A percentile compares a stretch with the other conserved stretches of the same genome.
Conservation (phyloP, 1,140 invertebrate genomes). For the Wiebesia pumilae region DNA sequence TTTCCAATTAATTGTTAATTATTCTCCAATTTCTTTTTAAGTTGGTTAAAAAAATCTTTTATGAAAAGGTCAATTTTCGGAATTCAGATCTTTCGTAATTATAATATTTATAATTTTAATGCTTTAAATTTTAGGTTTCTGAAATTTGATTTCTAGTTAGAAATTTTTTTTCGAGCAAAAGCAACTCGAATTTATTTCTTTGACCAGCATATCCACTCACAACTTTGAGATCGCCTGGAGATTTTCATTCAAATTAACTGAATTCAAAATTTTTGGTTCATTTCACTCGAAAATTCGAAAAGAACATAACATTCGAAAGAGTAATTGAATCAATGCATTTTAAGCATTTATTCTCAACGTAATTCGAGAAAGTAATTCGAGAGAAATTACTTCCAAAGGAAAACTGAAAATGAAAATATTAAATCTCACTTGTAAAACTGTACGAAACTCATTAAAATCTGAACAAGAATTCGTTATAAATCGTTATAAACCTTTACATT, state of each 20-base stretch:
- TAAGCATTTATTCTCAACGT: background rate
- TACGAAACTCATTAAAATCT: background rate
- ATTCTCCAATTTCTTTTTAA: too few relatives aligned
- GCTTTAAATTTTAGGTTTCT: background rate
- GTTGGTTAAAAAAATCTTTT: too few relatives aligned
- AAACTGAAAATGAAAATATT: too few relatives aligned
- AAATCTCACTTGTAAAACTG: too few relatives aligned
- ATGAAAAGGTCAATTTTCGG: too few relatives aligned
- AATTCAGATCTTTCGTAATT: too few relatives aligned
- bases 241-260: background rate
- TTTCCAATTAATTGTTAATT: too few relatives aligned
- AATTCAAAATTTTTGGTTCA: background rate
- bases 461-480: background rate
- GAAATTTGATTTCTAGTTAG: background rate
- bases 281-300: background rate
- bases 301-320: background rate
- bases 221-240: background rate
- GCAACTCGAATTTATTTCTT: background rate
- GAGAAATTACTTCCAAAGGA: too few relatives aligned
- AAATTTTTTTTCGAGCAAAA: background rate
- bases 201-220: background rate
- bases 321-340: background rate
- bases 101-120: too few relatives aligned
- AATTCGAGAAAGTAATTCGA: too few relatives aligned
- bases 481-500: background rate